Base-by-base conservation (phyloP, 2,797 vertebrate genomes). In the Taenioides sp. region DNA sequence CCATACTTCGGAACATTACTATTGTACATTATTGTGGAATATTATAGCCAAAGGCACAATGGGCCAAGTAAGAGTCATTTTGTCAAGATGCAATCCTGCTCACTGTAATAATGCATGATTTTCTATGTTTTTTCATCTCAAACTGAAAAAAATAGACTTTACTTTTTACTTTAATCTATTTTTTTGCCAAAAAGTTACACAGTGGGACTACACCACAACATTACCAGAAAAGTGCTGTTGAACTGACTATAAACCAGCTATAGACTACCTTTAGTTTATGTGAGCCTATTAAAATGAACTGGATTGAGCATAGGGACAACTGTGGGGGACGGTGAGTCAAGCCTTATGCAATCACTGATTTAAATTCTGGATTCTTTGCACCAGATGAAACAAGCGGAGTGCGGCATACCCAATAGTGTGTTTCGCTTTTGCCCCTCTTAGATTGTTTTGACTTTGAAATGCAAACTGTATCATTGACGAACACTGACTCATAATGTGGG, bases 401-500 rank as follows among this genome's bases (percentile, higher is more conserved):
- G n/a, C 9, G 60, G 2, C 3, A 59, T 17, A 59, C 58, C 23
- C 27, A n/a, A 12, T 7, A 20, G 60, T 20, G 34, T 22, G 10
- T 50, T 47, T 65, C 63, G 18, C 52, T 58, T 68, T 68, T 68
- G 18, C 17, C 67, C 40, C 12, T n/a, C 5, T 71, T 78, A 65
- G 58, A 50, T 59, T 17, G 75, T 77, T 52, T 63, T 76, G 55
- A 75, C 78, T 84, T 88, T 85, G 75, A 87, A 90, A 88, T 85
- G 78, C 85, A 86, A 89, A 90, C 87, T 85, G 78, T 84, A 82
- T 60, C 74, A 76, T 75, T 90, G 80, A 87, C 80, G 80, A 91
- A 89, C 79, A 73, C 82, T 92, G 92, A 92, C 85, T 93, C 92
- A 90, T 71, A 83, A 80, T 85, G 90, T 91, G 84, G 86, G 86